phyloP scores from a whole-genome alignment of 2,888 invertebrate genomes.

The Notodonta ziczac region DNA sequence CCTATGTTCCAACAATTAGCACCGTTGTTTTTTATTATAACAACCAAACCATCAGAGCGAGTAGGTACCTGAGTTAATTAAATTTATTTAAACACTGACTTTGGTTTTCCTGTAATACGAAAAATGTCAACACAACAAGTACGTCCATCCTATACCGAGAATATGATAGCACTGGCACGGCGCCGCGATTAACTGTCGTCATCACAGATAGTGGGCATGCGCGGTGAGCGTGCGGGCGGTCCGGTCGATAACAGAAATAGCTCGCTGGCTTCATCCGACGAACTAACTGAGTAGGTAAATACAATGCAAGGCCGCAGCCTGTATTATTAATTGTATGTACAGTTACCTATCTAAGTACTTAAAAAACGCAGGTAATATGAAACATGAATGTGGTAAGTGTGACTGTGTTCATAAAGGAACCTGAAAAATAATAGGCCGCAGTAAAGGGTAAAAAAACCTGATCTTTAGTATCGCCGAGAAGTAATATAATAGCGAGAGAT shows the following conservation, averaged over 20 bases:
- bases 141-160: neutral
- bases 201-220: neutral
- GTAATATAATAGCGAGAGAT: too few relatives aligned
- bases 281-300: neutral
- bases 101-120: too few relatives aligned
- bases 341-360: too few relatives aligned
- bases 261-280: neutral
- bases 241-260: neutral
- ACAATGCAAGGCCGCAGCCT: neutral
- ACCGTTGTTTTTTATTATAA: neutral
- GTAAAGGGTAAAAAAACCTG: too few relatives aligned
- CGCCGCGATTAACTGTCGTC: neutral
- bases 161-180: constrained; percentile 1
- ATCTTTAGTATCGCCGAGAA: too few relatives aligned
- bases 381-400: too few relatives aligned
- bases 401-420: too few relatives aligned
- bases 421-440: too few relatives aligned
- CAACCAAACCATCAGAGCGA: neutral
- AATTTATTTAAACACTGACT: neutral
- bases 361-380: too few relatives aligned
- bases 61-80: too few relatives aligned
- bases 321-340: neutral
- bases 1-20: neutral
- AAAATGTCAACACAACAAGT: too few relatives aligned
- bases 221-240: neutral